phyloP scores from a whole-genome alignment of 2,797 vertebrate genomes.

The Tadarida brasiliensis region DNA sequence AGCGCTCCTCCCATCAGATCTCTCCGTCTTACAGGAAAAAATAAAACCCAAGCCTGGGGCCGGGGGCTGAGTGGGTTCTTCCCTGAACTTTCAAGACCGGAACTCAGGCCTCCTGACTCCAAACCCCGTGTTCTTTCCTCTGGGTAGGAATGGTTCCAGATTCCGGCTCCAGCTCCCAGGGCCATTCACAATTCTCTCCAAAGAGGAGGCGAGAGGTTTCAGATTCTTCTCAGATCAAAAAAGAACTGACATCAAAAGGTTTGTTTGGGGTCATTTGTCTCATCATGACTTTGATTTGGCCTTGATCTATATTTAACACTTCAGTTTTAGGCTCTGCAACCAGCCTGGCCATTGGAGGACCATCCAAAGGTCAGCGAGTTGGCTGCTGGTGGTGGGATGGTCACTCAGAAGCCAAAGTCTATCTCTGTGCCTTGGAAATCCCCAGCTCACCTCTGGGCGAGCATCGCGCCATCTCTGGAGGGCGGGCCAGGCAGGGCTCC shows the following conservation, averaged over 20 bases:
- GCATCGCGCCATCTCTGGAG: slow-evolving; percentile 62
- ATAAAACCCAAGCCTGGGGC: not conserved
- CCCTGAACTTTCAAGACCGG: not conserved
- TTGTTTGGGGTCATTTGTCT: slow-evolving; percentile 81
- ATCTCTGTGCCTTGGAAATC: slow-evolving; percentile 88
- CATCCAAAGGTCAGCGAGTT: slow-evolving; percentile 87
- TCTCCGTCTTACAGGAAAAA: slow-evolving; percentile 1
- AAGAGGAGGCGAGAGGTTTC: slow-evolving; percentile 75
- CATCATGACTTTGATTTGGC: slow-evolving; percentile 85
- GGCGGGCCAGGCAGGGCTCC: not conserved
- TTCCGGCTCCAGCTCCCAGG: slow-evolving; percentile 60
- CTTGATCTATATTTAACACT: slow-evolving; percentile 88
- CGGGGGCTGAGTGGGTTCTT: not conserved
- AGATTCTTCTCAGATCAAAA: slow-evolving; percentile 76
- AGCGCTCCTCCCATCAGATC: not conserved
- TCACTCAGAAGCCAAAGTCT: slow-evolving; percentile 84
- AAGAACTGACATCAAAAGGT: slow-evolving; percentile 67
- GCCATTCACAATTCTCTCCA: slow-evolving; percentile 45
- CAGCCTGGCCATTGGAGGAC: slow-evolving; percentile 84
- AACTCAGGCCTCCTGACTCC: not conserved
- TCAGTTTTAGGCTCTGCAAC: slow-evolving; percentile 85
- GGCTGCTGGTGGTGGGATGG: slow-evolving; percentile 80
- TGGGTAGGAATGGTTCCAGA: slow-evolving; percentile 46
- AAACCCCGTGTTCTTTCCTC: slow-evolving; percentile 22
- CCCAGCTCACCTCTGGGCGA: slow-evolving; percentile 81